Conservation (phyloP, 2,888 invertebrate species). For the Drosophila planitibia region DNA sequence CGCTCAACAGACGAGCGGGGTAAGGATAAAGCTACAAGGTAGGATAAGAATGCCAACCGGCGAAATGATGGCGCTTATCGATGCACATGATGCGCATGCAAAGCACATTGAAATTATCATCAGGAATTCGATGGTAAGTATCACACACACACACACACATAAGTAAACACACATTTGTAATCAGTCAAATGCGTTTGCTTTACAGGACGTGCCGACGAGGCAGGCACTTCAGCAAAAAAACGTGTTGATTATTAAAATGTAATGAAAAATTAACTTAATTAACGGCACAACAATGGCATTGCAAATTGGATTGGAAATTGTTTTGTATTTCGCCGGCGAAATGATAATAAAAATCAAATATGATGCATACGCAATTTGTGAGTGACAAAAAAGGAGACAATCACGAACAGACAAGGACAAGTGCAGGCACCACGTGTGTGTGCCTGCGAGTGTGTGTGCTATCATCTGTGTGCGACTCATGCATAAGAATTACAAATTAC, state of each 20-base stretch:
- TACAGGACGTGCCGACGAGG: conserved; percentile 54
- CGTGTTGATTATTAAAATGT: conserved; percentile 74
- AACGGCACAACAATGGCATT: conserved; percentile 55
- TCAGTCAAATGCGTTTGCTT: conserved; percentile 7
- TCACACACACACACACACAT: conserved; percentile 1
- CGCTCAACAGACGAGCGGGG: conserved; percentile 6
- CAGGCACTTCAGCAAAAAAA: conserved; percentile 41
- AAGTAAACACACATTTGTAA: conserved; percentile 12
- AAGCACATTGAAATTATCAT: conserved; percentile 75
- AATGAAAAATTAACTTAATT: conserved; percentile 80
- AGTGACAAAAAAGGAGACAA: conserved; percentile 42
- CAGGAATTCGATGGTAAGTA: conserved; percentile 62
- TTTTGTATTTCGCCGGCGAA: conserved; percentile 27
- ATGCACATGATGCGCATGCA: conserved; percentile 71
- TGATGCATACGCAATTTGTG: conserved; percentile 63
- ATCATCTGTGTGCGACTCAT: conserved; percentile 59
- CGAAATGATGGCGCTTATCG: conserved; percentile 70
- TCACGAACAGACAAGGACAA: conserved; percentile 31
- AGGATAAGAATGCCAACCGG: conserved; percentile 21
- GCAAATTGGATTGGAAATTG: conserved; percentile 53
- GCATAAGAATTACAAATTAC: conserved; percentile 80
- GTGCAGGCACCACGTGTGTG: conserved; percentile 11
- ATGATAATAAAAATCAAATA: conserved; percentile 73
- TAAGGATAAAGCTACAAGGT: neutral
- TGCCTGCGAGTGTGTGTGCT: conserved; percentile 15